Base-by-base conservation (phyloP, 2,797 vertebrate genomes). In the Pygocentrus nattereri region DNA sequence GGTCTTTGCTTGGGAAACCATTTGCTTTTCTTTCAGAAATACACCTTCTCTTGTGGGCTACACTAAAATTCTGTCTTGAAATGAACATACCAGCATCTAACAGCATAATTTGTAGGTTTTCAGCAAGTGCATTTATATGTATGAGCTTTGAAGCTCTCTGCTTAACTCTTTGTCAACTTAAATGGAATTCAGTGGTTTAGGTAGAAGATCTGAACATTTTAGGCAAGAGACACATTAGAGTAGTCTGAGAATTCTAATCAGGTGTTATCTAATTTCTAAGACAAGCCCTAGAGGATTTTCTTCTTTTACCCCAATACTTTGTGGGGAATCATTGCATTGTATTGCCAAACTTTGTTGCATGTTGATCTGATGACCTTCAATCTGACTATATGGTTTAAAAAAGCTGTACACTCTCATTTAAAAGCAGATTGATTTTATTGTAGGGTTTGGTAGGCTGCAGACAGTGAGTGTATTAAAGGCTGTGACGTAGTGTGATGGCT, bases 1-100 rank as follows among this genome's bases (percentile, higher is more conserved):
- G 67, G 31, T 61, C 49, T 59, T 44, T 68, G 69, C 23, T 23
- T 64, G 80, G 82, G 88, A 81, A 88, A 80, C 82, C 65, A 65
- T 34, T 59, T 76, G 83, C 83, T 84, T 79, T 71, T 64, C 79
- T 58, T 68, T 69, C 50, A 49, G 15, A 71, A 31, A 73, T 21
- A 21, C 30, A 34, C 30, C 27, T 73, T 38, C 21, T 38, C 3
- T 71, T 15, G 52, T 69, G 41, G n/a, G 15, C 25, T 50, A 70
- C 50, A 72, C 5, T n/a, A 11, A 54, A 34, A 25, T 27, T 12
- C 16, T 25, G n/a, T 30, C 27, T 21, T 23, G 27, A 71, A 71
- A 52, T 54, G 18, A 70, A 27, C 27, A 2, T 52, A 21, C 27
- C 19, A 54, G 25, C 27, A 27, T 31, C 7, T 49, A 30, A 8